Evolutionary conservation across 2,888 invertebrate species (phyloP).

Genomic region (Elgonia sp.): DNA sequence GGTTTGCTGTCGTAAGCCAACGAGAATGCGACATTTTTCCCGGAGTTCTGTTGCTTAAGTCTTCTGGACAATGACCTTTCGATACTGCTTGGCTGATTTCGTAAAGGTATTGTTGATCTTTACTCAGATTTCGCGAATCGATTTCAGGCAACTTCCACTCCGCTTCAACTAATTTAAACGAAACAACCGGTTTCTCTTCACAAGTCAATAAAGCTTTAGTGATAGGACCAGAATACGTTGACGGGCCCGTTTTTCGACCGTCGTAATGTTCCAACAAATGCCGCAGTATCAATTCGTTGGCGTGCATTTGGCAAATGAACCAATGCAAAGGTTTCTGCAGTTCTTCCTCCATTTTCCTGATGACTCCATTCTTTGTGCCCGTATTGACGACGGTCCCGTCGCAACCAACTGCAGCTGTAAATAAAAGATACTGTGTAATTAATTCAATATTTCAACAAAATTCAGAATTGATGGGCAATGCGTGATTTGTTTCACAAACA

Average conservation of each 20-base stretch:
- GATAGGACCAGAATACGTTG: conserved; percentile 77
- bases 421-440: no score
- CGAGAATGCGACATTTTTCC: conserved; percentile 34
- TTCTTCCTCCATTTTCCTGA: conserved; percentile 22
- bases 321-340: conserved; percentile 22
- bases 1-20: conserved; percentile 41
- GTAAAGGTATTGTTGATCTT: conserved; percentile 52
- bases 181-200: conserved; percentile 32
- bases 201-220: conserved; percentile 75
- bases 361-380: conserved; percentile 37
- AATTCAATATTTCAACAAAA: no score
- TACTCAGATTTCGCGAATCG: conserved; percentile 35
- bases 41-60: conserved; percentile 35
- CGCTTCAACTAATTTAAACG: conserved; percentile 25
- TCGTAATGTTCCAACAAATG: conserved; percentile 53
- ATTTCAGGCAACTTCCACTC: conserved; percentile 36
- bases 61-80: conserved; percentile 37
- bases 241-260: conserved; percentile 77
- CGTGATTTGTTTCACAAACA: no score
- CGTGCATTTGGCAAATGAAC: conserved; percentile 45
- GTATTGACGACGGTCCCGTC: conserved; percentile 51
- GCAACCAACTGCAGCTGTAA: conserved; percentile 35
- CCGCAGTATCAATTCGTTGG: conserved; percentile 35
- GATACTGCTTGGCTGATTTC: conserved; percentile 41
- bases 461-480: no score